Evolutionary conservation across 2,113 vertebrate species (phyloP).

Genomic region (Phocoena phocoena): DNA sequence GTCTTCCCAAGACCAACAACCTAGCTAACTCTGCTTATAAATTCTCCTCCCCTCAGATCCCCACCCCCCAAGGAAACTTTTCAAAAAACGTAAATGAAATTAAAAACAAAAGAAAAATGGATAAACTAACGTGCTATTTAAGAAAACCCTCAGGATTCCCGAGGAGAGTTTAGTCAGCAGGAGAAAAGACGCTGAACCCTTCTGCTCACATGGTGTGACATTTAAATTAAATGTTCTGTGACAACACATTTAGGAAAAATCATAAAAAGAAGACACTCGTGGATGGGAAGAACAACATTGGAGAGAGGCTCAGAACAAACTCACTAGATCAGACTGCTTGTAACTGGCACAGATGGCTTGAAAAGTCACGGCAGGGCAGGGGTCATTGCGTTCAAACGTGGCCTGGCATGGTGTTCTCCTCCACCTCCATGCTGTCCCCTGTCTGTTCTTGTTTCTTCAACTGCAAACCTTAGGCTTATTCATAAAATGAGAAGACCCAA

Average conservation of each 20-base stretch:
- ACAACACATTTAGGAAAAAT: constrained; percentile 11
- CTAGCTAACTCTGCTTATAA: constrained; percentile 26
- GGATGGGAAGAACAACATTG: background rate
- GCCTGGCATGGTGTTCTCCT: background rate
- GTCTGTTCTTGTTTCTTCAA: background rate
- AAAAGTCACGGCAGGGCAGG: background rate
- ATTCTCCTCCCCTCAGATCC: background rate
- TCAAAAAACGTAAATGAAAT: constrained; percentile 25
- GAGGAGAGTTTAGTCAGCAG: background rate
- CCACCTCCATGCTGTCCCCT: background rate
- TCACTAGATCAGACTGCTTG: background rate
- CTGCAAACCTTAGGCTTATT: background rate
- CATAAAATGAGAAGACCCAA: background rate
- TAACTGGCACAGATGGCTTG: background rate
- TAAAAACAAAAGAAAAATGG: constrained; percentile 42
- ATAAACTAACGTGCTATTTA: constrained; percentile 4
- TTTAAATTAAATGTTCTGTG: constrained; percentile 43
- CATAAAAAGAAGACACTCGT: background rate
- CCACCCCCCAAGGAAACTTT: background rate
- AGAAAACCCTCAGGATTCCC: constrained; percentile 2
- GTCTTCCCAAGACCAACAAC: background rate
- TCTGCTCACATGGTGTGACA: constrained; percentile 52
- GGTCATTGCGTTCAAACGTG: background rate
- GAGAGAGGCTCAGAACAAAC: background rate
- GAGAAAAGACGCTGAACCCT: constrained; percentile 14